Evolutionary conservation across 2,113 vertebrate genomes (phyloP).

Genomic region (Leptosomus discolor): DNA sequence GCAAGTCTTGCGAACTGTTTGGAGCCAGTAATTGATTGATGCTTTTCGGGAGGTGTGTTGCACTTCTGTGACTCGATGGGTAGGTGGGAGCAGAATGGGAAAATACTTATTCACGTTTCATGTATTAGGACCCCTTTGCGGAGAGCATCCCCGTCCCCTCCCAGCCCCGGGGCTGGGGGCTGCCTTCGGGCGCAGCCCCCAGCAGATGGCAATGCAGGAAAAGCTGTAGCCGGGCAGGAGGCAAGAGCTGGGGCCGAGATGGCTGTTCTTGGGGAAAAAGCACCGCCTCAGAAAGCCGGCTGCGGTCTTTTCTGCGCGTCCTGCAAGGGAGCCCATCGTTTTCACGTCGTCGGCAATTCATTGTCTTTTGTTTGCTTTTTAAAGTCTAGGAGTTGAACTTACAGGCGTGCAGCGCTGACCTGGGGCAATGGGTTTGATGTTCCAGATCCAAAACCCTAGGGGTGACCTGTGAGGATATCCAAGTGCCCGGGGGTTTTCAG

Average conservation of each 20-base stretch:
- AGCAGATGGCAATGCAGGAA: conserved; percentile 61
- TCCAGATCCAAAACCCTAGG: not conserved
- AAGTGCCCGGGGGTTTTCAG: not conserved
- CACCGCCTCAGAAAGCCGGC: not conserved
- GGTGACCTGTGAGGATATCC: too few species aligned
- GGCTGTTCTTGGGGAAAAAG: rapidly evolving
- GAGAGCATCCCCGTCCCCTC: not conserved
- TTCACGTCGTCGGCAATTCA: rapidly evolving
- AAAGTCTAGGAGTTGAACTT: not conserved
- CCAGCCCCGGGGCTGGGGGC: not conserved
- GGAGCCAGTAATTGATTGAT: not conserved
- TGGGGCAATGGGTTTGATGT: not conserved
- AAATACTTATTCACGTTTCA: not conserved
- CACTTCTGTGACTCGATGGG: not conserved
- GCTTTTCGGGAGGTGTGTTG: not conserved
- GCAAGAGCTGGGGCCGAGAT: not conserved
- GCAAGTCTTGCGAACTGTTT: not conserved
- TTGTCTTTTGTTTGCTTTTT: rapidly evolving
- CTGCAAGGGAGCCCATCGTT: not conserved
- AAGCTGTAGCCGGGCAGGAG: not conserved
- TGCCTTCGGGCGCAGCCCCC: not conserved
- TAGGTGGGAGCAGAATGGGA: not conserved
- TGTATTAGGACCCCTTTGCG: not conserved
- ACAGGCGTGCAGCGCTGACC: not conserved
- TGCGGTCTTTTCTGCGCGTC: rapidly evolving